Evolutionary conservation across 2,113 vertebrate species (phyloP), one percentile per base, ranked within the genome.

Genomic region (Monopterus albus): DNA sequence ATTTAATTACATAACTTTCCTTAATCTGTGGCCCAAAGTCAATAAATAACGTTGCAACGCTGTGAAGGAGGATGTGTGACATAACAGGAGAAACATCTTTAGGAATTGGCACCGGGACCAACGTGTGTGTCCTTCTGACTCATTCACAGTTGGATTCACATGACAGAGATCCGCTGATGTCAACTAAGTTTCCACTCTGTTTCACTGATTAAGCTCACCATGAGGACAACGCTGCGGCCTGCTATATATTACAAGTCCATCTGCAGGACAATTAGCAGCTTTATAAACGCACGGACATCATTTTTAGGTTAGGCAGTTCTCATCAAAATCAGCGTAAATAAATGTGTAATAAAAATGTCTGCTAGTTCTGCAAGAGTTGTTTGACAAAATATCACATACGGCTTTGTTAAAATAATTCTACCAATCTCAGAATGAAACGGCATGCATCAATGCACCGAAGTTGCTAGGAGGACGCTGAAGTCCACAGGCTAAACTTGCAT

Each of bases 121-220:
- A 28, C 35, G 1, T 0, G 40, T 25, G 35, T 71, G 81, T 79
- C 80, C 57, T 66, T 74, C 49, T 31, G 85, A 93, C 93, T 92
- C 80, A 94, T 92, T 92, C 89, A 83, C 91, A 82, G 93, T 91
- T 63, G 91, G 91, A 87, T 92, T 93, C 84, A 94, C 93, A 56
- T 31, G 71, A 72, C 64, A 23, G 45, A 57, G 66, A 86, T 87
- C 87, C 79, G 88, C 91, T 94, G 89, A 94, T 92, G 89, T 96
- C 90, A 87, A 93, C 93, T 58, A 73, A 93, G 91, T 86, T 95
- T 91, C 81, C 94, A 92, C 75, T 94, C 92, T 70, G 85, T 91
- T 83, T 96, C 92, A 86, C 91, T 94, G 88, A 90, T 91, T 91
- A 96, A 94, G 84, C 91, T 93, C 77, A 92, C 93, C 93, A 93